phyloP scores from a whole-genome alignment of 37 sponge, comb jelly and placozoan genomes.

The Agelas oroides region DNA sequence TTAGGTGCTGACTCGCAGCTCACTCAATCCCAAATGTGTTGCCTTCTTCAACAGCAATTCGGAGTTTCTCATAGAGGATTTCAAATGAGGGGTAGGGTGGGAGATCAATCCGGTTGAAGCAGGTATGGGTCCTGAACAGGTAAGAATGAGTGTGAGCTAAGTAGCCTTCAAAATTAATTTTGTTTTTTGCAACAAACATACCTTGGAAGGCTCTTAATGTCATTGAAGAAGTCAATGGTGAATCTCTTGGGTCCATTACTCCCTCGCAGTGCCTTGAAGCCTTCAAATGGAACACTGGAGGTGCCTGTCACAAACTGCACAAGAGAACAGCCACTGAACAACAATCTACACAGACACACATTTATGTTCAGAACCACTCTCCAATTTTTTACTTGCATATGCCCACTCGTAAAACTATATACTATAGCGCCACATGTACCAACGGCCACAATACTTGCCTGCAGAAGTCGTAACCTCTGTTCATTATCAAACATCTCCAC shows the following conservation, averaged over 20 bases:
- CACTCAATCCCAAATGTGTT: constrained; percentile 86
- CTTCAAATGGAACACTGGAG: constrained; percentile 91
- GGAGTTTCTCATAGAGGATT: constrained; percentile 68
- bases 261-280: constrained; percentile 91
- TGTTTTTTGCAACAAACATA: constrained; percentile 9
- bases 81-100: constrained; percentile 81
- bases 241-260: constrained; percentile 92
- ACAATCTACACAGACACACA: background rate
- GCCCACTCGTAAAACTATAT: too few species aligned
- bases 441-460: constrained; percentile 37
- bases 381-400: too few species aligned
- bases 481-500: constrained; percentile 90
- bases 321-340: background rate
- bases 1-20: too few species aligned
- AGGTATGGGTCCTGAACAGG: constrained; percentile 83
- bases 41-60: constrained; percentile 77
- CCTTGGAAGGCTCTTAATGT: constrained; percentile 79
- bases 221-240: constrained; percentile 75
- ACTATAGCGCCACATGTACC: too few species aligned
- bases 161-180: background rate
- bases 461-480: constrained; percentile 83
- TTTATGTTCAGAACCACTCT: background rate
- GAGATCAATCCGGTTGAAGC: constrained; percentile 91
- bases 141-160: background rate
- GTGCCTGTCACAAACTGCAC: constrained; percentile 95